Evolutionary conservation across 2,888 invertebrate species (phyloP).

Genomic region (Hemicrepidius hirtus): DNA sequence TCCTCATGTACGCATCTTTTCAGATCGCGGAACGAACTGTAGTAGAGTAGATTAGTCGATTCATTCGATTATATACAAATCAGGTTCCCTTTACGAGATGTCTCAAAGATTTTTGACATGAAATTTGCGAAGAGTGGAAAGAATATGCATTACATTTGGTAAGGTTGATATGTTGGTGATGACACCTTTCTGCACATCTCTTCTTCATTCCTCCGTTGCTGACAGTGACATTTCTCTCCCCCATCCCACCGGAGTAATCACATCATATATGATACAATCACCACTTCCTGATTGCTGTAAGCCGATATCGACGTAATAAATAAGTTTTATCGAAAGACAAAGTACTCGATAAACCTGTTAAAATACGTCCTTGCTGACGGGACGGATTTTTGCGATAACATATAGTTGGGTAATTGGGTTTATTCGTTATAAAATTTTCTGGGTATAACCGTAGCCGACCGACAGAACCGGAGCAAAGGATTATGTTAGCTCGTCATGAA

Average conservation of each 20-base stretch:
- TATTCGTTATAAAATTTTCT: conserved; percentile 11
- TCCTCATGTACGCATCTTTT: conserved; percentile 28
- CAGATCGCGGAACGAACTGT: conserved; percentile 5
- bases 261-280: conserved; percentile 38
- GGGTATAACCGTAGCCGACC: too few relatives aligned
- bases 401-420: conserved; percentile 11
- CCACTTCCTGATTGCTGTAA: conserved; percentile 34
- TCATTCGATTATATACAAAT: conserved; percentile 34
- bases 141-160: conserved; percentile 36
- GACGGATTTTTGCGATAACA: conserved; percentile 6
- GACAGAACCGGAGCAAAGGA: background rate
- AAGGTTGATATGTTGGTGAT: conserved; percentile 31
- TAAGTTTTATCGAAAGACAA: conserved; percentile 29
- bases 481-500: background rate
- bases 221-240: conserved; percentile 34
- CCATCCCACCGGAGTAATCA: conserved; percentile 25
- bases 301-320: conserved; percentile 31
- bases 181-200: conserved; percentile 33
- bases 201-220: conserved; percentile 18
- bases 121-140: conserved; percentile 37
- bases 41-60: conserved; percentile 22
- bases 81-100: conserved; percentile 22
- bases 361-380: conserved; percentile 22
- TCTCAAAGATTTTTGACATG: conserved; percentile 28
- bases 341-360: conserved; percentile 27